Evolutionary conservation across 1,140 invertebrate genomes (phyloP).

Genomic region (Oncopodura yosiiana): DNA sequence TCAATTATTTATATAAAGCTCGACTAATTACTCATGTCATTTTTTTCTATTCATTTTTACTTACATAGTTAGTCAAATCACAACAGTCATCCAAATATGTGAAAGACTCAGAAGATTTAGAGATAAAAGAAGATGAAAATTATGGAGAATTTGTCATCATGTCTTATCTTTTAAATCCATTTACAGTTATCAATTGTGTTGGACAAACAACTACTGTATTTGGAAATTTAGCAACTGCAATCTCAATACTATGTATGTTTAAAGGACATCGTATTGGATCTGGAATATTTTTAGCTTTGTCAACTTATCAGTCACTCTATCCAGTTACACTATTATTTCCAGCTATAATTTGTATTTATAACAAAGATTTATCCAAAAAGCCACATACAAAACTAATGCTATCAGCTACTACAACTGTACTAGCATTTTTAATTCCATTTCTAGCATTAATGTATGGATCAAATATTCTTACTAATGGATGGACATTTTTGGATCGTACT

Average conservation of each 20-base stretch:
- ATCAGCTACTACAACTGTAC: slow-evolving; percentile 30
- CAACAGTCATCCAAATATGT: slow-evolving; percentile 25
- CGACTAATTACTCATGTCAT: slow-evolving; percentile 10
- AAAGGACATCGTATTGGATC: slow-evolving; percentile 49
- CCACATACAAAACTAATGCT: slow-evolving; percentile 30
- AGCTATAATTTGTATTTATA: slow-evolving; percentile 49
- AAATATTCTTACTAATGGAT: slow-evolving; percentile 47
- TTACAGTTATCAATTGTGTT: slow-evolving; percentile 79
- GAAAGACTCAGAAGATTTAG: slow-evolving; percentile 43
- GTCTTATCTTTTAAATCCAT: slow-evolving; percentile 87
- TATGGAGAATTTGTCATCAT: slow-evolving; percentile 57
- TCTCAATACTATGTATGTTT: slow-evolving; percentile 57
- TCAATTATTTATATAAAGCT: neutral
- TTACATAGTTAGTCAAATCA: slow-evolving; percentile 24
- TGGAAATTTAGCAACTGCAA: slow-evolving; percentile 68
- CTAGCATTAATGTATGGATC: slow-evolving; percentile 41
- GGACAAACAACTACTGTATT: slow-evolving; percentile 83
- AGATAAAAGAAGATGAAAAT: slow-evolving; percentile 49
- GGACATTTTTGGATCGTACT: slow-evolving; percentile 63
- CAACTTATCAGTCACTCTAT: slow-evolving; percentile 76
- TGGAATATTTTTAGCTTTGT: slow-evolving; percentile 58
- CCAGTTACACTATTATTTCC: slow-evolving; percentile 74
- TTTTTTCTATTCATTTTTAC: slow-evolving; percentile 23
- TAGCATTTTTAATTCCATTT: slow-evolving; percentile 36
- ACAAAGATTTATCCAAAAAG: slow-evolving; percentile 34